These are phyloP conservation scores for Phthorimaea operculella DNA, from an alignment of 1,140 invertebrate species.

Conservation along the genomic window DNA sequence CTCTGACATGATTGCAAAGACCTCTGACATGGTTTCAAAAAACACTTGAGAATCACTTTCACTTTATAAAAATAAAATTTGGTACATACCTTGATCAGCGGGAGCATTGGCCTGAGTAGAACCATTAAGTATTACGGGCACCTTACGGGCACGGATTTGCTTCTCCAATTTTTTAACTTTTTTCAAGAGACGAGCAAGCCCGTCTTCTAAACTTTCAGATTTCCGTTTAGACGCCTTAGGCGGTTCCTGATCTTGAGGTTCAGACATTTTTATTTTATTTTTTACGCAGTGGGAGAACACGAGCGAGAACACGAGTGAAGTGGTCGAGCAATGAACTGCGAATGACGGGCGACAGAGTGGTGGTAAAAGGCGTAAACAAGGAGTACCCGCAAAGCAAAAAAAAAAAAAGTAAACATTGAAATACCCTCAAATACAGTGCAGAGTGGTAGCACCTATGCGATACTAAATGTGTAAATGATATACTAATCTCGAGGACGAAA, in stretches of 20 bases:
- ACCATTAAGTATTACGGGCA: not conserved
- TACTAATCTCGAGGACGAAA: not conserved
- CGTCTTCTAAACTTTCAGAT: not conserved
- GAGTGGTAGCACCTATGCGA: not conserved
- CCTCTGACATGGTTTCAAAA: no score
- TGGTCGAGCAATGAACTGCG: constrained; percentile 2
- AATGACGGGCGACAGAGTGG: not conserved
- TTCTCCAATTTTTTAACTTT: not conserved
- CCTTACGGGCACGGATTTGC: not conserved
- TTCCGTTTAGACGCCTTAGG: not conserved
- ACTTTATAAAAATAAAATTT: not conserved
- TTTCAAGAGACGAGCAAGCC: not conserved
- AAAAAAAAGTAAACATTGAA: not conserved
- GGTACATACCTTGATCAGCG: not conserved
- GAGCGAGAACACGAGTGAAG: not conserved
- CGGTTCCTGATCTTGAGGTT: no score
- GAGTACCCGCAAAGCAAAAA: not conserved
- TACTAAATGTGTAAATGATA: not conserved
- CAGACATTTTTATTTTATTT: constrained; percentile 2
- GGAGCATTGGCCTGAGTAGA: not conserved
- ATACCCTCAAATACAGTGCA: constrained; percentile 1
- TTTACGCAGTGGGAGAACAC: constrained; percentile 2
- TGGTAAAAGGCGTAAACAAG: not conserved
- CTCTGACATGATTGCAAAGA: no score
- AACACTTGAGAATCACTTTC: not conserved